Base-by-base conservation (phyloP, 2,797 vertebrate genomes). In the Malurus leucopterus region DNA sequence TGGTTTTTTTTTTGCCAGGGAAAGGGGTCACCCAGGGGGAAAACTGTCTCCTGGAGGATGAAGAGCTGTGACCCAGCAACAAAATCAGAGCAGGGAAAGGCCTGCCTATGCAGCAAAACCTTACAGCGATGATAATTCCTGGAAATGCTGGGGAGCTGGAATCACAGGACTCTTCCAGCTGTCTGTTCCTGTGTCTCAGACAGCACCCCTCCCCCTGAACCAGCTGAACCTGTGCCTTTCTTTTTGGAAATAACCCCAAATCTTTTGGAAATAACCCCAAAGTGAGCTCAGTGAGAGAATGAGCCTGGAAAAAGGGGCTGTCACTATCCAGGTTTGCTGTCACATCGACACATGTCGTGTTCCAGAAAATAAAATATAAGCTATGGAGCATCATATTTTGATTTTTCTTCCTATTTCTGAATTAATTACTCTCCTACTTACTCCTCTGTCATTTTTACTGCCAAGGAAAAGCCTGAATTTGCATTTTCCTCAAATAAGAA, bases 51-150 rank as follows among this genome's bases (percentile, higher is more conserved):
- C 76, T 21, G 27, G 40, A 78, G 86, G 55, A 92, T 32, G 87
- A 65, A 65, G 73, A 89, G 73, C 85, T 88, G 85, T 78, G 85
- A 84, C 76, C 73, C 89, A 81, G 55, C 73, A 57, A 63, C 6
- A 58, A 53, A 84, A 34, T 59, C 72, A 87, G 14, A 32, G 74
- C 27, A 58, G 69, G 86, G 24, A 44, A 87, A 89, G 65, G 54
- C 91, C 51, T 94, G 87, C 82, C 54, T 68, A 24, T 9, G 34
- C 82, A 93, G 91, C 89, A 92, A 73, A 93, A 83, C 11, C 7
- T 51, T 23, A 24, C 44, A 61, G 68, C 11, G 30, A 2, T 63
- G 78, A 2, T 34, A 79, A 74, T 38, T 83, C 58, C 72, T 50
- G 76, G 34, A 71, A 92, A 83, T 58, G 47, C 23, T 84, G 55